Base-by-base conservation (phyloP, 2,797 vertebrate species). In the Notamacropus eugenii region DNA sequence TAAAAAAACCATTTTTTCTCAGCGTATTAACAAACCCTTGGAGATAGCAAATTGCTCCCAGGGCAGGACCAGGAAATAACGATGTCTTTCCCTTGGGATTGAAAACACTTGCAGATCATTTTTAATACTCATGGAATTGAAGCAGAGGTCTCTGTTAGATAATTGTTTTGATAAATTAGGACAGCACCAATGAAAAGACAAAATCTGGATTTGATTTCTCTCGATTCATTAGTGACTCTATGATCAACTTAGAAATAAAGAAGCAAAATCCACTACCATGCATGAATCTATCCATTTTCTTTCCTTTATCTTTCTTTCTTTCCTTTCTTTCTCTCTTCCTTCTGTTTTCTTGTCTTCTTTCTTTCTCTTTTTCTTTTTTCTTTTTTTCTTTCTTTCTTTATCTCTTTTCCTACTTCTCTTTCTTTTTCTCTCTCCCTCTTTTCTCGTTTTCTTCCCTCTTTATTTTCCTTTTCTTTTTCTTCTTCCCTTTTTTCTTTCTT, bases 201-300 rank as follows among this genome's bases (percentile, higher is more conserved):
- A 40, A 40, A 74, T 74, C 16, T 74, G 34, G 19, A 74, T 6
- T 74, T 24, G n/a, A 40, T 74, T 74, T 74, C 67, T 74, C n/a
- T 74, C 31, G 1, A 54, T 50, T 40, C 34, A 82, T 74, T 95
- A 13, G 34, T 31, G 22, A 54, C 1, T 4, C 13, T 50, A 4
- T 91, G 2, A 52, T 52, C 34, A 91, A 94, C 91, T 24, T 91
- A 56, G 74, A 92, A 95, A 90, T 55, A 55, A 91, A 62, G 59
- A 27, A n/a, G 24, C 6, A 74, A 40, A 74, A 40, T 40, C n/a
- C 5, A 24, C 67, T 19, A 40, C 16, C n/a, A 74, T 22, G 14
- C 19, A 40, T 74, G n/a, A 19, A 74, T 74, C 16, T 40, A 74
- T 74, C 67, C 67, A 74, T 40, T 74, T 22, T 74, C n/a, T 22